Percentiles rank a stretch among this genome's conserved stretches.
These are phyloP conservation scores for Cataglyphis cursor DNA, from an alignment of 2,888 invertebrate genomes.

Conservation along the genomic window DNA sequence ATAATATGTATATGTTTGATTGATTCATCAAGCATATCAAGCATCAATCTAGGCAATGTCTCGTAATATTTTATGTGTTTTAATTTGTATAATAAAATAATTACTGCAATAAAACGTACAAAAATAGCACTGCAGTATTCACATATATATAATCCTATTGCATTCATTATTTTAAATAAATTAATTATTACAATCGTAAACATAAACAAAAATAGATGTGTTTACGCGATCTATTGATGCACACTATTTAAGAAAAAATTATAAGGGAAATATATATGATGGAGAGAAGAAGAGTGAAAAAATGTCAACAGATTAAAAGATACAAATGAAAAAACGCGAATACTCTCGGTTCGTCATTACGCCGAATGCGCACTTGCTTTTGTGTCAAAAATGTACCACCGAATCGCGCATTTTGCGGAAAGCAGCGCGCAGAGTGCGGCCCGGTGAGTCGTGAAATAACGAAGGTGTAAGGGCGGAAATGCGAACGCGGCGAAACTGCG, in stretches of 20 bases:
- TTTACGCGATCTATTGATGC: not conserved
- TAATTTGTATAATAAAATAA: constrained; percentile 1
- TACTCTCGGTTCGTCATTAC: not conserved
- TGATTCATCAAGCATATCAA: not conserved
- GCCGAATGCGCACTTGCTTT: constrained; percentile 8
- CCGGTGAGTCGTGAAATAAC: constrained; percentile 50
- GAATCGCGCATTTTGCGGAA: constrained; percentile 38
- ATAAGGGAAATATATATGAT: not conserved
- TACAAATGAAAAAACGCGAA: constrained; percentile 8
- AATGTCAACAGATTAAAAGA: not conserved
- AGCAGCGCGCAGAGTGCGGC: not conserved
- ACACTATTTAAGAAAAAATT: not conserved
- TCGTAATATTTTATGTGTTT: not conserved
- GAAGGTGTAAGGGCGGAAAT: constrained; percentile 42
- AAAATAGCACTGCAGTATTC: not conserved
- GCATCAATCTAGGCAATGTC: not conserved
- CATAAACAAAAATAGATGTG: not conserved
- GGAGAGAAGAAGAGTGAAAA: not conserved
- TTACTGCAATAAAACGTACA: not conserved
- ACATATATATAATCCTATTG: not conserved
- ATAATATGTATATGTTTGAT: not conserved
- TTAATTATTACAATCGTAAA: not conserved
- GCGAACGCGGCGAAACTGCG: constrained; percentile 42
- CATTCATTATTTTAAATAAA: not conserved
- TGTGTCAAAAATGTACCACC: constrained; percentile 6